Percentiles rank a stretch among this genome's conserved stretches.
Conservation (phyloP, 2,888 invertebrate species). For the Drosophila niveifrons region DNA sequence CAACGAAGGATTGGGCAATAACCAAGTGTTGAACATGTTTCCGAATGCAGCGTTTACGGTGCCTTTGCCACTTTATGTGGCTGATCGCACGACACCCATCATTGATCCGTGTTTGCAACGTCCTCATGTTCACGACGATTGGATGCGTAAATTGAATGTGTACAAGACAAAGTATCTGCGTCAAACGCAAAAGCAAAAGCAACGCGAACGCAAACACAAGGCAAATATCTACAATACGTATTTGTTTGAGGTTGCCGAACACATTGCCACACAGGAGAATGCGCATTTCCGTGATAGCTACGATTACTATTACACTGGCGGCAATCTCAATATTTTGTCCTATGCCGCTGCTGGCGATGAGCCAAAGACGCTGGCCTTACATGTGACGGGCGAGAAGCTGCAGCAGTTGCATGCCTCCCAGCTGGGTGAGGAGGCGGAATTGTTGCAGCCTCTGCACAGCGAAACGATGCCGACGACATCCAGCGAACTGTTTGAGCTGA, state of each 20-base stretch:
- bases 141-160: conserved; percentile 21
- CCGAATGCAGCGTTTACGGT: conserved; percentile 50
- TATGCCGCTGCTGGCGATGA: conserved; percentile 7
- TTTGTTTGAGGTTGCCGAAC: conserved; percentile 60
- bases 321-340: conserved; percentile 72
- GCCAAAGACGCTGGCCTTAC: conserved; percentile 57
- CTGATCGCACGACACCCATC: conserved; percentile 46
- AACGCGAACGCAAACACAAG: conserved; percentile 41
- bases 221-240: conserved; percentile 24
- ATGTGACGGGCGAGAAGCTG: conserved; percentile 69
- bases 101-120: conserved; percentile 53
- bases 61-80: conserved; percentile 55
- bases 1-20: conserved; percentile 46
- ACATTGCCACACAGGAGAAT: conserved; percentile 61
- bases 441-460: conserved; percentile 46
- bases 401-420: conserved; percentile 45
- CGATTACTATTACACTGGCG: conserved; percentile 84
- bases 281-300: conserved; percentile 79
- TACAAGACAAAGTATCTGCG: conserved; percentile 21
- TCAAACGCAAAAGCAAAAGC: conserved; percentile 26
- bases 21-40: conserved; percentile 13
- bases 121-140: conserved; percentile 31
- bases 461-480: conserved; percentile 19
- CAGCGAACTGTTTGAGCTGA: conserved; percentile 81
- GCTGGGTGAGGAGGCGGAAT: conserved; percentile 48